These are phyloP conservation scores for Cephalopterus ornatus DNA, from an alignment of 2,113 vertebrate species.

Conservation along the genomic window DNA sequence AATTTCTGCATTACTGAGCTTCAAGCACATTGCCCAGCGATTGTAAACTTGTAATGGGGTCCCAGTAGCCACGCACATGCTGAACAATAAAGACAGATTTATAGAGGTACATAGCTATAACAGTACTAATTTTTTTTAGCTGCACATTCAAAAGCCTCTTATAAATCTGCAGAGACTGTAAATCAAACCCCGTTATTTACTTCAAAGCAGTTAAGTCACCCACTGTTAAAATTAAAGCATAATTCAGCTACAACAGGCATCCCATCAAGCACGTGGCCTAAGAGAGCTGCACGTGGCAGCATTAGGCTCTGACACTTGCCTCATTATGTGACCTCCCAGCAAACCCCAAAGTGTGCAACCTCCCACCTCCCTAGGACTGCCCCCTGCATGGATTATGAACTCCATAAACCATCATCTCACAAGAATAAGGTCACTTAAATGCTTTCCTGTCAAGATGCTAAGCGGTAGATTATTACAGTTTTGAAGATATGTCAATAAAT, in stretches of 20 bases:
- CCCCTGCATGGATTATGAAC: neutral
- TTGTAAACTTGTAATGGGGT: constrained; percentile 45
- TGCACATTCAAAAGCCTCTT: constrained; percentile 34
- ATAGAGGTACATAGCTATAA: constrained; percentile 20
- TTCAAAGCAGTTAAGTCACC: constrained; percentile 58
- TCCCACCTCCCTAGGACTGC: neutral
- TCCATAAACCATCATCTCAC: neutral
- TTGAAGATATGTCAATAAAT: neutral
- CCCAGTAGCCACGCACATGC: neutral
- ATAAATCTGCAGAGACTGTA: constrained; percentile 42
- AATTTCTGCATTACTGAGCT: constrained; percentile 48
- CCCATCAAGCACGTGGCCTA: neutral
- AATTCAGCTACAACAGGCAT: constrained; percentile 39
- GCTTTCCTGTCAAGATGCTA: neutral
- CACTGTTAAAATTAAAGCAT: constrained; percentile 60
- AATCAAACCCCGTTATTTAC: constrained; percentile 64
- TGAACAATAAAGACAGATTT: constrained; percentile 66
- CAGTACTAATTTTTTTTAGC: constrained; percentile 6
- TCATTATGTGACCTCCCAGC: neutral
- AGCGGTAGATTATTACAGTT: neutral
- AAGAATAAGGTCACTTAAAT: neutral
- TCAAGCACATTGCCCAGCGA: constrained; percentile 17
- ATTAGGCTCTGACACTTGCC: neutral
- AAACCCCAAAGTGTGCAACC: neutral
- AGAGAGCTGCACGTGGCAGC: neutral